Conservation (phyloP, 2,888 invertebrate genomes). For the Dioctria linearis region DNA sequence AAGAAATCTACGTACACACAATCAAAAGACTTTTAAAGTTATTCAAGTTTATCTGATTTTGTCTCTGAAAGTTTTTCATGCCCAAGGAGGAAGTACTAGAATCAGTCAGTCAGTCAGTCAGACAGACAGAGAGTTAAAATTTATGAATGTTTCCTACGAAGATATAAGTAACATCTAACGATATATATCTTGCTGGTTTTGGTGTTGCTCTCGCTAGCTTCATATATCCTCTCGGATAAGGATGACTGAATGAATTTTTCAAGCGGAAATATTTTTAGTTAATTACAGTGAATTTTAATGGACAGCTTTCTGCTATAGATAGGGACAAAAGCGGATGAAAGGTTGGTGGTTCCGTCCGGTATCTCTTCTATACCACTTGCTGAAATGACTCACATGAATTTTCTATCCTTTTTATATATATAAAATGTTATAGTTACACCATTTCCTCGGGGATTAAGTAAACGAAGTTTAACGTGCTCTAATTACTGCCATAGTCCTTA, state of each 20-base stretch:
- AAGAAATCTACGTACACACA: conserved; percentile 42
- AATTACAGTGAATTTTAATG: conserved; percentile 19
- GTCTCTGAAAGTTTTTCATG: conserved; percentile 41
- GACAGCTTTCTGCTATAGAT: neutral
- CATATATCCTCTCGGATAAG: neutral
- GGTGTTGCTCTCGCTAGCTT: neutral
- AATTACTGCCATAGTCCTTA: conserved; percentile 23
- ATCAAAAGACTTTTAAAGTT: conserved; percentile 46
- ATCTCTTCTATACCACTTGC: no score
- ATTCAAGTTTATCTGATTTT: conserved; percentile 47
- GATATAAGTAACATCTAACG: conserved; percentile 16
- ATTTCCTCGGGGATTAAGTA: neutral
- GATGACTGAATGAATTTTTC: conserved; percentile 18
- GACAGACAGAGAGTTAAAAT: neutral
- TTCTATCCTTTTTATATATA: no score
- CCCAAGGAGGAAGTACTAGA: neutral
- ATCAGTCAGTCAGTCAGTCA: neutral
- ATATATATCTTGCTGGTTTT: conserved; percentile 13
- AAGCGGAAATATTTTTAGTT: conserved; percentile 38
- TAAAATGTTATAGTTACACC: neutral
- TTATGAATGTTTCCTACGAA: conserved; percentile 20
- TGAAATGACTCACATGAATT: no score
- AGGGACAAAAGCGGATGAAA: neutral
- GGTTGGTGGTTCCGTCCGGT: no score
- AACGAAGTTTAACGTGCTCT: conserved; percentile 16